phyloP scores from a whole-genome alignment of 2,113 vertebrate species.

The Acrocephalus kingi region DNA sequence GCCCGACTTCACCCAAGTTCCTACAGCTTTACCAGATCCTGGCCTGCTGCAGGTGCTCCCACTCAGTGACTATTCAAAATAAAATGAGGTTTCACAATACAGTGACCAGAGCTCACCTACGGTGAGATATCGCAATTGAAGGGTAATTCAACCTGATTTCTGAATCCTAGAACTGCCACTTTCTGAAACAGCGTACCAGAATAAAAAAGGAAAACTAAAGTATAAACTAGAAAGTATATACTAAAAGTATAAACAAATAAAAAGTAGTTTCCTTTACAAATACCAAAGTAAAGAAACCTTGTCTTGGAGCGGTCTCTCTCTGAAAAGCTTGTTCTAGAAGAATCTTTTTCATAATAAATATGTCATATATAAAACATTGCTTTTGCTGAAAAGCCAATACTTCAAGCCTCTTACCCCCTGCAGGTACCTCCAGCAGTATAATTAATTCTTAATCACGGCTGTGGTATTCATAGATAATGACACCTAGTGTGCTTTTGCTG shows the following conservation, averaged over 20 bases:
- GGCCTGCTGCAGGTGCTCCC: too few relatives aligned
- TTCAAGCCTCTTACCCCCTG: neutral
- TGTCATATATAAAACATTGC: neutral
- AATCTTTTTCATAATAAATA: neutral
- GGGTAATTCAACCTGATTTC: neutral
- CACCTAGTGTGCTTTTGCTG: neutral
- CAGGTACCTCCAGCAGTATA: neutral
- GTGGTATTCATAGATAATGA: neutral
- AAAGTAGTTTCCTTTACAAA: neutral
- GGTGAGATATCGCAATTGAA: accelerated
- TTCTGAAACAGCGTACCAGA: neutral
- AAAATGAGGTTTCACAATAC: neutral
- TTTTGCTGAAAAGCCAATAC: neutral
- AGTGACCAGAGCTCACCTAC: neutral
- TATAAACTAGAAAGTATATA: neutral
- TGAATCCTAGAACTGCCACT: neutral
- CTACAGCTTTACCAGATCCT: neutral
- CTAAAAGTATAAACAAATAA: neutral
- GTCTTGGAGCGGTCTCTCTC: neutral
- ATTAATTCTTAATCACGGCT: constrained; percentile 6
- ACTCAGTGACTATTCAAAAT: neutral
- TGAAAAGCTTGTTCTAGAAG: neutral
- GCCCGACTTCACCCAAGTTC: accelerated
- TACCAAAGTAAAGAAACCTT: neutral
- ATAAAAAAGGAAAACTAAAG: neutral